A percentile compares a stretch with the other conserved stretches of the same genome.
These are phyloP conservation scores for Cichladusa arquata DNA, from an alignment of 2,113 vertebrate species.

Conservation along the genomic window DNA sequence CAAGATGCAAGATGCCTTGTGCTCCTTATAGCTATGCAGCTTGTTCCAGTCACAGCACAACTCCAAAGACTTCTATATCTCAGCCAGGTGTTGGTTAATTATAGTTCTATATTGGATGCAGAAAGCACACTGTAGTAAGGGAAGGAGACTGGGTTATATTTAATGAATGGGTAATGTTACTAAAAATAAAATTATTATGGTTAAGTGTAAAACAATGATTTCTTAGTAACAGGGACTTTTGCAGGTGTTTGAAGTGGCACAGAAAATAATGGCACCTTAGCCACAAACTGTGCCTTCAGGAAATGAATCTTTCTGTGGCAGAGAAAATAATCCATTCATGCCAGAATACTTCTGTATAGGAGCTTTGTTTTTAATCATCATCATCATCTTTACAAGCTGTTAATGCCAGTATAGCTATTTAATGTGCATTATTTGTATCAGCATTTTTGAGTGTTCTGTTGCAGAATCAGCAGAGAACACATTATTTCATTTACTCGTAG, in stretches of 20 bases:
- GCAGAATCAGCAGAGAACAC: neutral
- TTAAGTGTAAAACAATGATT: neutral
- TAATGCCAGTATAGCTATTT: neutral
- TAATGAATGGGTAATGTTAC: neutral
- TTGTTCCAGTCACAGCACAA: neutral
- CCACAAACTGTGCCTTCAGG: neutral
- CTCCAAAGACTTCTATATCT: neutral
- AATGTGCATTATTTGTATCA: neutral
- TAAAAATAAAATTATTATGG: neutral
- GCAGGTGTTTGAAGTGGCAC: neutral
- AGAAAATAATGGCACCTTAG: neutral
- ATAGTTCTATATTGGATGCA: neutral
- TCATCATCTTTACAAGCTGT: neutral
- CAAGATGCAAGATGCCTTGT: neutral
- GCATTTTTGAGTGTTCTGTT: neutral
- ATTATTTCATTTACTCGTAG: rapidly evolving
- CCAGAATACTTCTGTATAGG: neutral
- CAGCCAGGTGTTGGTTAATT: neutral
- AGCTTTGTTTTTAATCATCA: neutral
- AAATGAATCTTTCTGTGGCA: neutral
- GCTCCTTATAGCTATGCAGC: neutral
- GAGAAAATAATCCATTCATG: neutral
- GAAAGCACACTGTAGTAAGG: neutral
- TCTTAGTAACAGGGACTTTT: neutral
- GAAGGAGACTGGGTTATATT: neutral